Conservation (phyloP, 2,888 invertebrate species). For the Strigamia transsilvanica region DNA sequence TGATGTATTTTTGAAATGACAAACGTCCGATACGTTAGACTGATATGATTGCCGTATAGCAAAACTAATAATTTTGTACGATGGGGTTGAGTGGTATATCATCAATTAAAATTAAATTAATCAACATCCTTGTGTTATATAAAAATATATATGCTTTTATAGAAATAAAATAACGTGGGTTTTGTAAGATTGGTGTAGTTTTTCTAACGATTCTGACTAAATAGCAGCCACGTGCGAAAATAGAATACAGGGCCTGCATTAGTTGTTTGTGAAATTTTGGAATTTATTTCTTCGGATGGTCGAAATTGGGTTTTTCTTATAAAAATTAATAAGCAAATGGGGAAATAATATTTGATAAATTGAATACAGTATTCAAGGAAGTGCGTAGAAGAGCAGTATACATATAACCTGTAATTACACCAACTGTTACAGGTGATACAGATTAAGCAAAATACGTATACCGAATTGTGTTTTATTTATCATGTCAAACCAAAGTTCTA, state of each 20-base stretch:
- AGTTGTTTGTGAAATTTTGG: too few relatives aligned
- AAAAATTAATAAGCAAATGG: background rate
- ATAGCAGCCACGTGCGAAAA: too few relatives aligned
- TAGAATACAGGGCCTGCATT: too few relatives aligned
- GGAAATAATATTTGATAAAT: background rate
- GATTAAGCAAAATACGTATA: background rate
- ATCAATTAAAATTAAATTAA: too few relatives aligned
- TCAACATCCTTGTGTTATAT: too few relatives aligned
- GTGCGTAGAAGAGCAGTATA: background rate
- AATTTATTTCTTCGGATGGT: too few relatives aligned
- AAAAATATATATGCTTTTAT: too few relatives aligned
- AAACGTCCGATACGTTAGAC: background rate
- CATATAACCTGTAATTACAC: background rate
- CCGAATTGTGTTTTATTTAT: background rate
- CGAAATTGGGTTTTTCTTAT: background rate
- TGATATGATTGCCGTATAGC: too few relatives aligned
- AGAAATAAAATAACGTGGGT: too few relatives aligned
- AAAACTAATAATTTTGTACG: background rate
- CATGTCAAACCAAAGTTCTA: background rate
- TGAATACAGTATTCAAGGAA: constrained; percentile 23
- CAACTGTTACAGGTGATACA: constrained; percentile 34
- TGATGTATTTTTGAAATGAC: constrained; percentile 12
- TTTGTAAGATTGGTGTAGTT: too few relatives aligned
- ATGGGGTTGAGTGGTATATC: background rate
- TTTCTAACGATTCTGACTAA: too few relatives aligned